Percentiles rank a stretch among this genome's conserved stretches.
Evolutionary conservation across 2,888 invertebrate species (phyloP).

Genomic region (Lasius fuliginosus): DNA sequence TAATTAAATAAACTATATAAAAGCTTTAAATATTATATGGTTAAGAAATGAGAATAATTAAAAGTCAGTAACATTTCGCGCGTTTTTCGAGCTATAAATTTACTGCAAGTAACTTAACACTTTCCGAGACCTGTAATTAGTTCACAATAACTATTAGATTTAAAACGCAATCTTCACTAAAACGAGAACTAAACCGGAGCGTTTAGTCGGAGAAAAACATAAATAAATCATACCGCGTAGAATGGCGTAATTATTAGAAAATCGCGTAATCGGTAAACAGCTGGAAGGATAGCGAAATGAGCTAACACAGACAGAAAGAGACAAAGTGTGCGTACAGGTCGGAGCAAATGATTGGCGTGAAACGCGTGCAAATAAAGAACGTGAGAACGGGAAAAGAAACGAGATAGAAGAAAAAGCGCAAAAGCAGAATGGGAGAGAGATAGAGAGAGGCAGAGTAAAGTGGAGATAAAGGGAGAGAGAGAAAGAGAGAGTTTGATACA

Average conservation of each 20-base stretch:
- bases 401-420: neutral
- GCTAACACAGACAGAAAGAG: neutral
- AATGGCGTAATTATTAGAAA: slow-evolving; percentile 28
- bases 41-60: neutral
- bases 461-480: slow-evolving; percentile 44
- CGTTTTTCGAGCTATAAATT: neutral
- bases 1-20: neutral
- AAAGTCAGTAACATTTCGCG: neutral
- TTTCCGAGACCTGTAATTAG: neutral
- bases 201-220: slow-evolving; percentile 8
- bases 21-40: neutral
- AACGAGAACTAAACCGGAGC: neutral
- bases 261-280: slow-evolving; percentile 4
- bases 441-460: neutral
- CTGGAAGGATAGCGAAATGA: slow-evolving; percentile 36
- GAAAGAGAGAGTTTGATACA: slow-evolving; percentile 51
- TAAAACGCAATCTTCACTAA: slow-evolving; percentile 20
- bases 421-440: slow-evolving; percentile 18
- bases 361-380: slow-evolving; percentile 50
- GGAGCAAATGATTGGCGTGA: slow-evolving; percentile 38
- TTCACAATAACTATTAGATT: neutral
- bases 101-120: neutral
- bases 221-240: neutral
- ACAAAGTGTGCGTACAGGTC: neutral
- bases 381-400: slow-evolving; percentile 35